Evolutionary conservation across 2,113 vertebrate species (phyloP), one percentile per base, ranked within the genome.

Genomic region (Nycticebus coucang): DNA sequence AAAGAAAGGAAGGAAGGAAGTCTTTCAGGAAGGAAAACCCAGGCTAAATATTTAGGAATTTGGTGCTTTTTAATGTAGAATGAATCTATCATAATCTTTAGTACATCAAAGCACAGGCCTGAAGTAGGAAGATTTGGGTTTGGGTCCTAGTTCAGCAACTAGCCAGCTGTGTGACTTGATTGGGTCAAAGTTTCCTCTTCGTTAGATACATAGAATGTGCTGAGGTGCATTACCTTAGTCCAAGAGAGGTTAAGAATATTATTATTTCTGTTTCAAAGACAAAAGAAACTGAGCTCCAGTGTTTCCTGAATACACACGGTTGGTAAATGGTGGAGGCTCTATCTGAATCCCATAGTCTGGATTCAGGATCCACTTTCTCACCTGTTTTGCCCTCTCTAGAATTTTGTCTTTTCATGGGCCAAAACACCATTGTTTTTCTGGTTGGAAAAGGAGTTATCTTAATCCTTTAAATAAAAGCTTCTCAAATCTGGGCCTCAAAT

Each of bases 121-220:
- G 13, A 93, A 89, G 83, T 45, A 19, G 55, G 53, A 94, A 86
- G 72, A 59, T 17, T 55, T 60, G 22, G 37, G 28, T 62, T 90
- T 81, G 41, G 90, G 37, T 81, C 26, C 35, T 81, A 64, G 68
- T 12, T 28, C 24, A 68, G 72, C 41, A 69, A 59, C 14, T 57
- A 83, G 59, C 19, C 8, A 53, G 50, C 37, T 74, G 10, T 33
- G 72, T 35, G 78, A 78, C 21, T 64, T 81, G n/a, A 77, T 53
- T 24, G 86, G 79, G 80, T 74, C 80, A 87, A 75, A 81, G 55
- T 85, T 92, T 96, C 85, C 37, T 94, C 28, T 95, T 90, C 45
- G 79, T 6, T 60, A 59, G 62, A 21, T 75, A 15, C 45, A 93
- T 75, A 80, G 37, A 82, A 77, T 24, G 33, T 77, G 24, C 37